Percentiles rank a stretch among this genome's conserved stretches.
Conservation (phyloP, 2,113 vertebrate genomes). For the Cettia cetti region DNA sequence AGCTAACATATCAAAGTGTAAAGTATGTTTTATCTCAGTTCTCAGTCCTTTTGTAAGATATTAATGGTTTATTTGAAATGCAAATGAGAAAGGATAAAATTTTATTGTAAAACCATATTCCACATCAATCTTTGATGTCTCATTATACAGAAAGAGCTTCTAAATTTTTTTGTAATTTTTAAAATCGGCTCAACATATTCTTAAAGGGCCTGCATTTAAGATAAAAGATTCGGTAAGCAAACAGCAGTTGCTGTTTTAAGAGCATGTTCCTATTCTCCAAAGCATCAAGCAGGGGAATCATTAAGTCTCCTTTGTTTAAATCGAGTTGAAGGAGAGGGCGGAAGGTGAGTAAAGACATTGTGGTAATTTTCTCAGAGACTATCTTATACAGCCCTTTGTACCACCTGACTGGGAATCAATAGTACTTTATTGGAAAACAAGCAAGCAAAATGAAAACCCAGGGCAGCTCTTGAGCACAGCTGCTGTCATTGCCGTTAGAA, state of each 20-base stretch:
- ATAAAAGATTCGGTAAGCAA: not conserved
- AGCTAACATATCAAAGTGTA: constrained; percentile 33
- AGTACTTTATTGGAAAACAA: constrained; percentile 28
- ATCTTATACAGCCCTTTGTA: not conserved
- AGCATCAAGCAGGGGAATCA: not conserved
- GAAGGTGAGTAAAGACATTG: not conserved
- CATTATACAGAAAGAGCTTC: not conserved
- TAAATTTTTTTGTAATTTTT: not conserved
- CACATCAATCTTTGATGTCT: constrained; percentile 34
- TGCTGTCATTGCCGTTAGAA: not conserved
- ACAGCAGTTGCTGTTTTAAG: not conserved
- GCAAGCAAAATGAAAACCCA: not conserved
- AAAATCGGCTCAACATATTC: not conserved
- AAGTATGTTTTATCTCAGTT: constrained; percentile 16
- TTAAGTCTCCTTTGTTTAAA: not conserved
- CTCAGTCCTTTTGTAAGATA: constrained; percentile 23
- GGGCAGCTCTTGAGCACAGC: not conserved
- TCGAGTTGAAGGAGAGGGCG: not conserved
- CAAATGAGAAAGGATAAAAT: constrained; percentile 15
- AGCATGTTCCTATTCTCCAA: not conserved
- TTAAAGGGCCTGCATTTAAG: not conserved
- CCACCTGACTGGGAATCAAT: constrained; percentile 17
- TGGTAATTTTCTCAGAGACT: not conserved
- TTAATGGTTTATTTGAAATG: constrained; percentile 61
- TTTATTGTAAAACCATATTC: constrained; percentile 22